Conservation (phyloP, 2,797 vertebrate species). For the Silurus aristotelis region DNA sequence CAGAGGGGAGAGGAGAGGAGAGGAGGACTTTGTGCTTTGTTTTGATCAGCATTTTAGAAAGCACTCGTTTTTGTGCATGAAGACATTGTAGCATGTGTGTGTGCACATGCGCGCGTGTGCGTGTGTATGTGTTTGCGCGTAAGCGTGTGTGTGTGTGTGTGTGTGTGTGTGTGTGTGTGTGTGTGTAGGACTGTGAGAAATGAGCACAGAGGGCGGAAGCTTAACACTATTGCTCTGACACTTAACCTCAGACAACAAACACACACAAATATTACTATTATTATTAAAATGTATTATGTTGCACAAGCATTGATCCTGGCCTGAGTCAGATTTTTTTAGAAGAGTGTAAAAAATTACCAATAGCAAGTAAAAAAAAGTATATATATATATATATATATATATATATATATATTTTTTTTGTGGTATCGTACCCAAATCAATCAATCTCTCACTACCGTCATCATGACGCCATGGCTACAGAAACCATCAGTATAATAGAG, state of each 20-base stretch:
- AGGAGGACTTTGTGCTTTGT: constrained; percentile 7
- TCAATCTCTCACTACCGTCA: too few species aligned
- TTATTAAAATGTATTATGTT: not conserved
- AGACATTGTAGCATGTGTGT: not conserved
- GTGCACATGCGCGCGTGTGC: too few species aligned
- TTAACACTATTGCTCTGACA: constrained; percentile 40
- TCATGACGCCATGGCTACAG: too few species aligned
- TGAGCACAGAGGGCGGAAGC: constrained; percentile 62
- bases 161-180: constrained; percentile 6
- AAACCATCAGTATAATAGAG: too few species aligned
- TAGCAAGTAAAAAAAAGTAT: not conserved
- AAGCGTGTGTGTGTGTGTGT: constrained; percentile 60
- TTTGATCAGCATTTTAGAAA: constrained; percentile 54
- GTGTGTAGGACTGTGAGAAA: constrained; percentile 73
- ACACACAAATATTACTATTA: too few species aligned
- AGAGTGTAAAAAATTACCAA: not conserved
- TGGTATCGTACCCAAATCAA: too few species aligned
- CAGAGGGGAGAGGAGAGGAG: too few species aligned
- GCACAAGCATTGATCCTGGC: not conserved
- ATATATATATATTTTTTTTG: too few species aligned
- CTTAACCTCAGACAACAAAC: constrained; percentile 41
- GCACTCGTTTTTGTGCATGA: not conserved
- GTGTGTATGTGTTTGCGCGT: constrained; percentile 59
- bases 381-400: too few species aligned
- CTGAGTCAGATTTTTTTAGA: not conserved